Conservation (phyloP, 92 coral and sea anemone species). For the Zoanthus sansibaricus region DNA sequence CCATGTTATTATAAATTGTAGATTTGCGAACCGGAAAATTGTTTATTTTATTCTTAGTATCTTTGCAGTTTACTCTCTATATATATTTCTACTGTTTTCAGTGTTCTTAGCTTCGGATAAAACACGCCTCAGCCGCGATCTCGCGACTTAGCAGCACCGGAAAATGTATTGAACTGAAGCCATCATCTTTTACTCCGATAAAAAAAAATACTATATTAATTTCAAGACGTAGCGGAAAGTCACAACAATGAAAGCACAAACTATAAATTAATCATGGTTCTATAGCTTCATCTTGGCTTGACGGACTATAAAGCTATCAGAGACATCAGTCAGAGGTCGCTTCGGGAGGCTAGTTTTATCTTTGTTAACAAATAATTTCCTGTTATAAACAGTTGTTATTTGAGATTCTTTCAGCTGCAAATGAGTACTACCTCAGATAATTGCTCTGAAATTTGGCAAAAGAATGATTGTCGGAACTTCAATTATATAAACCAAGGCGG, state of each 20-base stretch:
- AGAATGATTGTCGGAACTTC: neutral
- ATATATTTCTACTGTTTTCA: no score
- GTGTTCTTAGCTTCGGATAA: no score
- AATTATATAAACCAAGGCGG: neutral
- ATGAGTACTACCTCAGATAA: neutral
- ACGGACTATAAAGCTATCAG: no score
- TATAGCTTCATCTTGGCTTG: no score
- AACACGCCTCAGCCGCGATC: conserved; percentile 10
- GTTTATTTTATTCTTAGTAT: conserved; percentile 13
- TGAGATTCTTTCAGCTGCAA: neutral
- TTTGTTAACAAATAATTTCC: conserved; percentile 22
- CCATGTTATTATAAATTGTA: neutral
- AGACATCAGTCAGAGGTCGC: neutral
- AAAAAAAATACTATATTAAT: neutral
- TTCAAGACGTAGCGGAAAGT: neutral
- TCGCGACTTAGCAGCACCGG: neutral
- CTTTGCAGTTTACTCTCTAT: neutral
- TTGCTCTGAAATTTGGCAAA: neutral
- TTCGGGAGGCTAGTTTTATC: conserved; percentile 10
- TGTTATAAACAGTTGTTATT: conserved; percentile 8
- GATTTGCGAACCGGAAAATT: neutral
- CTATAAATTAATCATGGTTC: neutral
- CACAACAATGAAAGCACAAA: neutral
- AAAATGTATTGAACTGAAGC: neutral
- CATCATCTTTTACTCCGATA: neutral